phyloP scores from a whole-genome alignment of 1,140 invertebrate species.

The Cotesia typhae region DNA sequence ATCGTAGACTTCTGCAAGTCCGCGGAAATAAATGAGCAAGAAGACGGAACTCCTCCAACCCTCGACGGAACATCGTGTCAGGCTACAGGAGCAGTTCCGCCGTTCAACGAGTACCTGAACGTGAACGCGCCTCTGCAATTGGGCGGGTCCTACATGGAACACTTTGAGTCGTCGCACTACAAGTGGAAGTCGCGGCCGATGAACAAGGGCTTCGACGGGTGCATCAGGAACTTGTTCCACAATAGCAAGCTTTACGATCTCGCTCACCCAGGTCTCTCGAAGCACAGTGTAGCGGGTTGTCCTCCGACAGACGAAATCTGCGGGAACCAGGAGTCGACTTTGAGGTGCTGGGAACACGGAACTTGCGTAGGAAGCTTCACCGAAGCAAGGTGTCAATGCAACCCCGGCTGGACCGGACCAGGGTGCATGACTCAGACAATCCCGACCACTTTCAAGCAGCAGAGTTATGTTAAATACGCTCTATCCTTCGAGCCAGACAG shows the following conservation, averaged over 20 bases:
- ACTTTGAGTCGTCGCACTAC: conserved; percentile 85
- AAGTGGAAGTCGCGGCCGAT: conserved; percentile 87
- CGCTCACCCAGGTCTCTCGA: conserved; percentile 84
- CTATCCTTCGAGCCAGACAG: conserved; percentile 92
- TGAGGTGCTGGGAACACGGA: conserved; percentile 89
- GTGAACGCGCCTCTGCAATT: conserved; percentile 95
- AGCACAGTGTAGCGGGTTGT: conserved; percentile 87
- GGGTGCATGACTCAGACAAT: conserved; percentile 86
- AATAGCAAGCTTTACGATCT: conserved; percentile 96
- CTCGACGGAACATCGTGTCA: conserved; percentile 91
- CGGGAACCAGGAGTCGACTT: conserved; percentile 80
- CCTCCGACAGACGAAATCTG: conserved; percentile 90
- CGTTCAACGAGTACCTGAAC: conserved; percentile 96
- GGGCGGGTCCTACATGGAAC: conserved; percentile 87
- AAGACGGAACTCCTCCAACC: conserved; percentile 85
- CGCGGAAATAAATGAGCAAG: conserved; percentile 84
- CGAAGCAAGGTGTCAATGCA: conserved; percentile 89
- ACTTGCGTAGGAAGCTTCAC: conserved; percentile 90
- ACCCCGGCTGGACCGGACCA: conserved; percentile 90
- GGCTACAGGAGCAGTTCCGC: conserved; percentile 85
- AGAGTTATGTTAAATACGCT: conserved; percentile 95
- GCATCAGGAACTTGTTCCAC: conserved; percentile 93
- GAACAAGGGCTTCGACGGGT: conserved; percentile 91
- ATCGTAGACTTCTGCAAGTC: conserved; percentile 92
- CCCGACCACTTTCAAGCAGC: conserved; percentile 87